A percentile compares a stretch with the other conserved stretches of the same genome.
phyloP scores from a whole-genome alignment of 2,888 invertebrate genomes.

The Antheraea assamensis region DNA sequence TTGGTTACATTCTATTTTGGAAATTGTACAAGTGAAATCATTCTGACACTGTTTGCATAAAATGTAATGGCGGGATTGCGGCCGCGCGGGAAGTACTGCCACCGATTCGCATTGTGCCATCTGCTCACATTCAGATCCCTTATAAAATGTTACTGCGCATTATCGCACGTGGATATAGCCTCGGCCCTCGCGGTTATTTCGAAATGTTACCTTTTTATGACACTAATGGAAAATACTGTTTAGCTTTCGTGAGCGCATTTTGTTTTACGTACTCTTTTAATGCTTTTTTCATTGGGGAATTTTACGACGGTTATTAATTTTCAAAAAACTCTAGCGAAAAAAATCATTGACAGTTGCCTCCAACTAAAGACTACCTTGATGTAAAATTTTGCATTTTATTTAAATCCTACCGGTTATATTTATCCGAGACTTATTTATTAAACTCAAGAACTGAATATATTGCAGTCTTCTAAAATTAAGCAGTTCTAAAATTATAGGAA shows the following conservation, averaged over 20 bases:
- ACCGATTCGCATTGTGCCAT: conserved; percentile 76
- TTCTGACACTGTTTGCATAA: conserved; percentile 73
- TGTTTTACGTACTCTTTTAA: conserved; percentile 9
- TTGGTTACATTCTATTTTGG: conserved; percentile 42
- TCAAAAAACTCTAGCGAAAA: too few relatives aligned
- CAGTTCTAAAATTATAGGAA: too few relatives aligned
- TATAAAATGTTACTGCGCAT: conserved; percentile 81
- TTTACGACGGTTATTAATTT: not conserved
- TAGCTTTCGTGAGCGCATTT: conserved; percentile 44
- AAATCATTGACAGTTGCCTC: not conserved
- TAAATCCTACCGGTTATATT: too few relatives aligned
- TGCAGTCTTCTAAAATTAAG: too few relatives aligned
- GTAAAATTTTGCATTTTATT: too few relatives aligned
- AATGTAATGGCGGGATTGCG: conserved; percentile 77
- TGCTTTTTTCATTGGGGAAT: conserved; percentile 1
- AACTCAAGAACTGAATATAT: too few relatives aligned
- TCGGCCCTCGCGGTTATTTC: conserved; percentile 69
- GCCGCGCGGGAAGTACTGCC: conserved; percentile 67
- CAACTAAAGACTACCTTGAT: too few relatives aligned
- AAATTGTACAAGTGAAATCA: conserved; percentile 66
- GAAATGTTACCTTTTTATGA: conserved; percentile 75
- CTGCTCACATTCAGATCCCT: conserved; percentile 79
- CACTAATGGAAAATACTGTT: conserved; percentile 77
- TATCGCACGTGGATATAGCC: conserved; percentile 75
- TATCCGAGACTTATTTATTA: too few relatives aligned